Evolutionary conservation across 2,113 vertebrate species (phyloP), one percentile per base, ranked within the genome.

Genomic region (Peromyscus polionotus): DNA sequence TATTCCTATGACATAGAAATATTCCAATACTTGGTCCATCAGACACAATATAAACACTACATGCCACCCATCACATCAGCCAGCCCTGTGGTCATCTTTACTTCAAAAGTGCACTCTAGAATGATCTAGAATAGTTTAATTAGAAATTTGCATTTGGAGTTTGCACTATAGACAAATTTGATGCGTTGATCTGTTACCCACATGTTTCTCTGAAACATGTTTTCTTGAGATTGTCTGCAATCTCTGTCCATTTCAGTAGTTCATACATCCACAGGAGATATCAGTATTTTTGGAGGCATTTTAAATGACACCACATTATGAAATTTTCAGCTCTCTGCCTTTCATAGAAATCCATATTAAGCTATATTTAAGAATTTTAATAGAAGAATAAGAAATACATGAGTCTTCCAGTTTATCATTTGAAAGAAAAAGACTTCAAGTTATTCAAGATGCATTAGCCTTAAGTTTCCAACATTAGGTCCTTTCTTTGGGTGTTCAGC

Each of bases 361-460:
- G 22, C 67, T 68, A 86, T 54, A 33, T 89, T 93, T 45, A 81
- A 81, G 19, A 84, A 95, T n/a, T 96, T 95, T 48, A 84, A 39
- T 57, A 31, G 17, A 63, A n/a, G 94, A 91, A 31, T 42, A 14
- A 33, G 42, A 88, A 96, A 65, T 17, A 75, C 4, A 13, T 31
- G 26, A 36, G 45, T 45, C 48, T 81, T 86, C 39, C 54, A 96
- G 28, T 4, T 65, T 9, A 68, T 3, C 20, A 86, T 87, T 95
- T 87, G 5, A 39, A 91, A 57, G 63, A 80, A 93, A 93, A 72
- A 88, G 4, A 76, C 59, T 85, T 94, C 75, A 85, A 72, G 45
- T 59, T 85, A 57, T 5, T 90, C 42, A 93, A 91, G 7, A 84
- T 54, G 28, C 79, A 28, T 84, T 63, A 75, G 1, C 6, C 33